Evolutionary conservation across 2,797 vertebrate species (phyloP), one percentile per base, ranked within the genome.

Genomic region (Echiichthys vipera): DNA sequence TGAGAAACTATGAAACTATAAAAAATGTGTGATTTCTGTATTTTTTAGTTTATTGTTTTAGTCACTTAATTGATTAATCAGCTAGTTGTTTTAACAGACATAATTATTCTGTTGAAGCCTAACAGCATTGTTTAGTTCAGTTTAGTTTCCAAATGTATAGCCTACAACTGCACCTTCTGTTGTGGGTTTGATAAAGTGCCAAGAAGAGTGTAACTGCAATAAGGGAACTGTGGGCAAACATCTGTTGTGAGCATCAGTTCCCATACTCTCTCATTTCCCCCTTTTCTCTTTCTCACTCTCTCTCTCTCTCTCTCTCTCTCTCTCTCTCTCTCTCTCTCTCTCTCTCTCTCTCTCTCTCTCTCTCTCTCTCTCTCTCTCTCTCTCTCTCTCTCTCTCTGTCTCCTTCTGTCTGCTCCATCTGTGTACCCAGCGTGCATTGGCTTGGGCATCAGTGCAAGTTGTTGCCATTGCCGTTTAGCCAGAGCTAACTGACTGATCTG

Each of bases 361-460:
- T 64, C 55, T 58, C 72, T 66, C 65, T 68, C 67, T 36, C 72
- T 32, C 45, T 43, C 70, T 27, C 68, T 53, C 69, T 34, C 57
- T 56, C 69, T 34, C 68, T 55, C 75, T 71, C 77, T 65, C 74
- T 83, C 83, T 74, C 74, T 40, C 46, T 57, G 36, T 81, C 81
- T 89, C 93, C 91, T 90, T 93, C 93, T 94, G 93, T 92, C 88
- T 50, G 27, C 85, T 91, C 93, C 93, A 93, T 94, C 93, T 94
- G 93, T 83, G 88, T 89, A 83, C 91, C 87, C 92, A 91, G 91
- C 88, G 86, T 90, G 92, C 84, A 84, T 84, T 91, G 88, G 89
- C 89, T 86, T 40, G 58, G 78, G 69, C 74, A 53, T 78, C 73
- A 73, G 81, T 30, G 63, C 68, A 43, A 87, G 80, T 89, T 24